These are phyloP conservation scores for Tamias sibiricus DNA, from an alignment of 2,113 vertebrate genomes.

Conservation along the genomic window DNA sequence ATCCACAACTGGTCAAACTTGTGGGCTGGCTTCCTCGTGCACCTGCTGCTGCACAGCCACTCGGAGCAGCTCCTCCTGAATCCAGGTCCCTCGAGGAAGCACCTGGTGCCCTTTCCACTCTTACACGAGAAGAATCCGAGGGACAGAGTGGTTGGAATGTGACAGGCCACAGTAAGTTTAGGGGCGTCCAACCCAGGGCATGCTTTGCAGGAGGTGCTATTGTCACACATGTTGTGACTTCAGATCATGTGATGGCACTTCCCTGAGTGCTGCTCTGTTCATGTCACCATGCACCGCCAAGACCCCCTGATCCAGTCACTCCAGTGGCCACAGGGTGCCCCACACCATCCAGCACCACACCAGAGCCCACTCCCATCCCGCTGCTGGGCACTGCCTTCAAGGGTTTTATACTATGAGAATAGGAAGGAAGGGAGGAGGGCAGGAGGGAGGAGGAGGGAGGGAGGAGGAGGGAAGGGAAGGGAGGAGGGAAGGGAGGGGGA, in stretches of 20 bases:
- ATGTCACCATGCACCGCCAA: neutral
- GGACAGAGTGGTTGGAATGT: neutral
- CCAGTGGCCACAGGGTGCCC: accelerated
- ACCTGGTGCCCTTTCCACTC: too few relatives aligned
- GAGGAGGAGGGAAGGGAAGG: too few relatives aligned
- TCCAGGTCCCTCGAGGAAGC: neutral
- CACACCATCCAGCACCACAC: too few relatives aligned
- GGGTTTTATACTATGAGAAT: neutral
- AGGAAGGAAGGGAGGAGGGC: too few relatives aligned
- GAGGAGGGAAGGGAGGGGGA: too few relatives aligned
- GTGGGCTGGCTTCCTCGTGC: too few relatives aligned
- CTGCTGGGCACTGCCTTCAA: neutral
- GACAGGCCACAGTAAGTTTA: neutral
- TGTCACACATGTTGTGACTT: neutral
- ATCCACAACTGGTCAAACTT: neutral
- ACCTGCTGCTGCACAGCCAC: accelerated
- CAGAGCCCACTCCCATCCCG: accelerated
- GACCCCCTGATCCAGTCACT: neutral
- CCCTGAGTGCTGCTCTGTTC: neutral
- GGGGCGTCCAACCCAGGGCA: too few relatives aligned
- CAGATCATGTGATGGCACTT: accelerated
- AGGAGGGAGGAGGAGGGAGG: neutral
- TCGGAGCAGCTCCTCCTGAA: accelerated
- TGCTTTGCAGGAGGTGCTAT: too few relatives aligned
- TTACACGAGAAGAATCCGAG: neutral